phyloP scores from a whole-genome alignment of 1,140 invertebrate species.

The Agrilus planipennis region DNA sequence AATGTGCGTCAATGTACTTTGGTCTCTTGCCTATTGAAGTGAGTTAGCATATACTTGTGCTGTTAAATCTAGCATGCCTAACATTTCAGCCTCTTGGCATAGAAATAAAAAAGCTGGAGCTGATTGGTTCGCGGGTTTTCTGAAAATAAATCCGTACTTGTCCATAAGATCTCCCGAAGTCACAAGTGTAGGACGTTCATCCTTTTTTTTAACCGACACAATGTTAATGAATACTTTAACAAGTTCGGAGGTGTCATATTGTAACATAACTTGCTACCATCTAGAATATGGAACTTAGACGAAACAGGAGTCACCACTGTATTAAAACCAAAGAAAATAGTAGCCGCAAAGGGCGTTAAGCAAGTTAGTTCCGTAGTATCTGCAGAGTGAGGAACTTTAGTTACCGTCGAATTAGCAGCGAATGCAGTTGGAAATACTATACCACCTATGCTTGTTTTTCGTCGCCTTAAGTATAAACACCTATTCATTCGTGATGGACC shows the following conservation, averaged over 20 bases:
- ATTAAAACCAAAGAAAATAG: conserved; percentile 30
- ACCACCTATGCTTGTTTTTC: conserved; percentile 19
- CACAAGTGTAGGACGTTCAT: not conserved
- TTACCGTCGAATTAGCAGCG: conserved; percentile 26
- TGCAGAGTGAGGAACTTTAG: conserved; percentile 32
- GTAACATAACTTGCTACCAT: not conserved
- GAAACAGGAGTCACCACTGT: conserved; percentile 37
- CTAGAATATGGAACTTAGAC: conserved; percentile 33
- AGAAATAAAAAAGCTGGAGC: conserved; percentile 1
- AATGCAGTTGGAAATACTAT: conserved; percentile 30
- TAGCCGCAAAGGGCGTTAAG: conserved; percentile 29
- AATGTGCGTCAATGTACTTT: conserved; percentile 10
- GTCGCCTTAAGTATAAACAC: conserved; percentile 3
- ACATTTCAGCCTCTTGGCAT: not conserved
- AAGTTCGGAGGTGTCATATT: not conserved
- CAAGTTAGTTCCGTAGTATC: conserved; percentile 31
- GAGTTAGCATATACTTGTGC: conserved; percentile 12
- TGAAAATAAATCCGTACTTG: conserved; percentile 3
- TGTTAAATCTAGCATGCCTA: conserved; percentile 11
- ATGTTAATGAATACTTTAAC: conserved; percentile 1
- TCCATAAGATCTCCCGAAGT: not conserved
- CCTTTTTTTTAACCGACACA: conserved; percentile 2
- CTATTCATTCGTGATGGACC: too few relatives aligned
- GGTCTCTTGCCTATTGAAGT: conserved; percentile 10
- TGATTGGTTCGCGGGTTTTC: conserved; percentile 1